These are phyloP conservation scores for Tragopan temminckii DNA, from an alignment of 2,797 vertebrate species.

Conservation along the genomic window DNA sequence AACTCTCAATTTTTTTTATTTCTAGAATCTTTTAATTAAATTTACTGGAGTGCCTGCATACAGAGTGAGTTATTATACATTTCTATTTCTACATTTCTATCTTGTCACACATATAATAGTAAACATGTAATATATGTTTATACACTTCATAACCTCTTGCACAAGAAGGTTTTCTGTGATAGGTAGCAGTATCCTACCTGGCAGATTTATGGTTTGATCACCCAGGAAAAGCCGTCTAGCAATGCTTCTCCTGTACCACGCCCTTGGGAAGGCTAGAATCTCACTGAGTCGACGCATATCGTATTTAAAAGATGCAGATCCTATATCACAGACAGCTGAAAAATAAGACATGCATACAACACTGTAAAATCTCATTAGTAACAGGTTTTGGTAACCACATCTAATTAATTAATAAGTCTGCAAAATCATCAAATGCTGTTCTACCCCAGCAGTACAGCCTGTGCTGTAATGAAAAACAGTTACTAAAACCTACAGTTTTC, in stretches of 20 bases:
- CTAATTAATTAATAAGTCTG: background rate
- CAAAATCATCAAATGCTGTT: background rate
- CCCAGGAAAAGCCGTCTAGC: slow-evolving; percentile 96
- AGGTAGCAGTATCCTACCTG: slow-evolving; percentile 82
- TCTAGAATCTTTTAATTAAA: background rate
- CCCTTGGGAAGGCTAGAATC: slow-evolving; percentile 96
- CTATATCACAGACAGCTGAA: slow-evolving; percentile 97
- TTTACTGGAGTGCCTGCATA: background rate
- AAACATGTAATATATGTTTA: background rate
- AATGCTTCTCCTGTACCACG: slow-evolving; percentile 98
- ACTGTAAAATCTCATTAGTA: background rate
- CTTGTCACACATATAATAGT: background rate
- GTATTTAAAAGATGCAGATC: slow-evolving; percentile 98
- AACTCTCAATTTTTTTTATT: background rate
- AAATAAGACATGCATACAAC: background rate
- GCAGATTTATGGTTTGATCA: slow-evolving; percentile 97
- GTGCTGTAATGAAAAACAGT: background rate
- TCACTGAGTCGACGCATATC: slow-evolving; percentile 98
- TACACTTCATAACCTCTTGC: background rate
- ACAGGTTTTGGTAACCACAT: background rate
- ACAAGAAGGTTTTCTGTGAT: background rate
- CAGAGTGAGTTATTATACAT: background rate
- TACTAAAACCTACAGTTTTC: background rate
- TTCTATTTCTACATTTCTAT: background rate
- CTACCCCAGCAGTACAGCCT: background rate